Evolutionary conservation across 2,113 vertebrate species (phyloP).

Genomic region (Carettochelys insculpta): DNA sequence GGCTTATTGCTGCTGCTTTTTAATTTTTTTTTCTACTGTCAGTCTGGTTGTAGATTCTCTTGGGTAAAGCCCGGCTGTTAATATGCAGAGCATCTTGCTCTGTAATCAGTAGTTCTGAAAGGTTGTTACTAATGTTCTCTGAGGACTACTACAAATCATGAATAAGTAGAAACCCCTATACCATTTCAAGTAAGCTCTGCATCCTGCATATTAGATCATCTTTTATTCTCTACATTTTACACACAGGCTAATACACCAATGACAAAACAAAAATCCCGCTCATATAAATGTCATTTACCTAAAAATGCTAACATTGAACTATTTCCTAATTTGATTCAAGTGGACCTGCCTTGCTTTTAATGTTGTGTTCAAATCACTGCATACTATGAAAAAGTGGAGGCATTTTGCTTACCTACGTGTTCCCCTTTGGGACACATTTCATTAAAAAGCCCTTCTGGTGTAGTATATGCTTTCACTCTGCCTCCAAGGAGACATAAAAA

Average conservation of each 20-base stretch:
- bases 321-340: not conserved
- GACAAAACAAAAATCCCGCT: constrained; percentile 65
- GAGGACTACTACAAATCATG: constrained; percentile 73
- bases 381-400: not conserved
- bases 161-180: constrained; percentile 73
- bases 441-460: constrained; percentile 49
- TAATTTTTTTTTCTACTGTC: constrained; percentile 61
- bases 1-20: not conserved
- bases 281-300: not conserved
- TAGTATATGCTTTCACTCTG: constrained; percentile 14
- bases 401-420: constrained; percentile 4
- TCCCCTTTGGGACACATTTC: constrained; percentile 15
- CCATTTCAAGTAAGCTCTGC: constrained; percentile 50
- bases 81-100: constrained; percentile 76
- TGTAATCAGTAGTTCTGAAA: constrained; percentile 84
- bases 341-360: not conserved
- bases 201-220: constrained; percentile 54
- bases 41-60: constrained; percentile 60
- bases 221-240: constrained; percentile 35
- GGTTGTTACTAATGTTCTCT: constrained; percentile 78
- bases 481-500: constrained; percentile 43
- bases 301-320: not conserved
- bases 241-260: not conserved
- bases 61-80: constrained; percentile 72
- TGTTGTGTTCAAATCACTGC: not conserved